Percentiles rank a stretch among this genome's conserved stretches.
Evolutionary conservation across 2,797 vertebrate genomes (phyloP).

Genomic region (Pantherophis vulpinus): DNA sequence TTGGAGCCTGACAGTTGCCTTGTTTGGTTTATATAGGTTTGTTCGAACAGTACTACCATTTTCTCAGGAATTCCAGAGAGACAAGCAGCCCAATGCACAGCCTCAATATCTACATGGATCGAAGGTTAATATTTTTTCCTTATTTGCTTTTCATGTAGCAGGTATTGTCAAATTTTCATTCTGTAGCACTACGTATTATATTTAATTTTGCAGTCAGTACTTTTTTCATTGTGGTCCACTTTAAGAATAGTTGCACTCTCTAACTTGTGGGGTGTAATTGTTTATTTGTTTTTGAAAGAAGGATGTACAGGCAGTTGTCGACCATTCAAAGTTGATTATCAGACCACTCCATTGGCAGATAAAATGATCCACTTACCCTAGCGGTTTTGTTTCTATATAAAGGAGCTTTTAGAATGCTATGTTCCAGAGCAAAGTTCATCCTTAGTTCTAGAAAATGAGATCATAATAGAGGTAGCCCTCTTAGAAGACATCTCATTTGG

Average conservation of each 20-base stretch:
- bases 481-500: neutral
- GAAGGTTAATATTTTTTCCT: slow-evolving; percentile 78
- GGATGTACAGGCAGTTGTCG: neutral
- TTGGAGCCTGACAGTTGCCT: neutral
- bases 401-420: neutral
- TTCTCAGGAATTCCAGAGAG: slow-evolving; percentile 97
- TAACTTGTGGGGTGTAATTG: neutral
- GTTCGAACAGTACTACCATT: slow-evolving; percentile 94
- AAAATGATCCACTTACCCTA: neutral
- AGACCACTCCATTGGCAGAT: neutral
- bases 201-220: neutral
- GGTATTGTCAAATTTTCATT: neutral
- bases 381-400: neutral
- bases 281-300: neutral
- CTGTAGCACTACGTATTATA: accelerated
- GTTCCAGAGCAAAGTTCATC: neutral
- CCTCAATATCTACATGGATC: slow-evolving; percentile 96
- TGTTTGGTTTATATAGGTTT: slow-evolving; percentile 76
- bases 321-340: neutral
- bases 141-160: slow-evolving; percentile 11
- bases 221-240: neutral
- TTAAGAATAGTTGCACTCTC: slow-evolving; percentile 13
- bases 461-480: neutral
- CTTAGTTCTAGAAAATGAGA: neutral
- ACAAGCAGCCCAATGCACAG: slow-evolving; percentile 96